A percentile compares a stretch with the other conserved stretches of the same genome.
phyloP scores from a whole-genome alignment of 1,140 invertebrate genomes.

The Conus ventricosus region DNA sequence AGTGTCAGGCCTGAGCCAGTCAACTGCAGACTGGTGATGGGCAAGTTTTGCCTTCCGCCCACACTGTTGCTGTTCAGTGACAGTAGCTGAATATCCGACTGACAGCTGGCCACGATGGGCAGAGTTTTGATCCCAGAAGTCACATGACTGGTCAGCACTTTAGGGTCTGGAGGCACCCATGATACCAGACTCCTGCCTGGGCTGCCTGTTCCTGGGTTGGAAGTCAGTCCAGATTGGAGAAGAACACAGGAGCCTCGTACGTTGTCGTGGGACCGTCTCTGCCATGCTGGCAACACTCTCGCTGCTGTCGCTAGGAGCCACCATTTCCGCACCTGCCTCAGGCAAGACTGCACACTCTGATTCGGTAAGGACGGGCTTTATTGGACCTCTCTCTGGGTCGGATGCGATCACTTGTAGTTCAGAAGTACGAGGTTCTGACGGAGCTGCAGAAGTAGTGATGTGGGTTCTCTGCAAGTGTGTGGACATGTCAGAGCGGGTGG shows the following conservation, averaged over 20 bases:
- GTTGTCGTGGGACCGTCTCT: background rate
- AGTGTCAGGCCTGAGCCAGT: slow-evolving; percentile 21
- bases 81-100: background rate
- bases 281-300: background rate
- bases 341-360: background rate
- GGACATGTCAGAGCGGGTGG: slow-evolving; percentile 54
- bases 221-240: background rate
- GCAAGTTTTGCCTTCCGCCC: background rate
- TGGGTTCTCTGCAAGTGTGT: slow-evolving; percentile 62
- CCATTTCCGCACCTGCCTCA: background rate
- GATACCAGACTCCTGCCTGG: background rate
- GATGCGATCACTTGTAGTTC: background rate
- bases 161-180: background rate
- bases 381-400: background rate
- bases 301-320: background rate
- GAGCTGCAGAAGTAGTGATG: slow-evolving; percentile 3
- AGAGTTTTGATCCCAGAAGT: background rate
- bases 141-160: background rate
- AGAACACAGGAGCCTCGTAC: background rate
- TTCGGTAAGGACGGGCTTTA: background rate
- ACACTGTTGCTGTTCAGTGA: background rate
- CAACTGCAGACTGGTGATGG: slow-evolving; percentile 28
- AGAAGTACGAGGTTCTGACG: background rate
- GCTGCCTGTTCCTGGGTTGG: background rate
- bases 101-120: background rate